Evolutionary conservation across 2,888 invertebrate genomes (phyloP), one percentile per base, ranked within the genome.

Genomic region (Limnephilus auricula): DNA sequence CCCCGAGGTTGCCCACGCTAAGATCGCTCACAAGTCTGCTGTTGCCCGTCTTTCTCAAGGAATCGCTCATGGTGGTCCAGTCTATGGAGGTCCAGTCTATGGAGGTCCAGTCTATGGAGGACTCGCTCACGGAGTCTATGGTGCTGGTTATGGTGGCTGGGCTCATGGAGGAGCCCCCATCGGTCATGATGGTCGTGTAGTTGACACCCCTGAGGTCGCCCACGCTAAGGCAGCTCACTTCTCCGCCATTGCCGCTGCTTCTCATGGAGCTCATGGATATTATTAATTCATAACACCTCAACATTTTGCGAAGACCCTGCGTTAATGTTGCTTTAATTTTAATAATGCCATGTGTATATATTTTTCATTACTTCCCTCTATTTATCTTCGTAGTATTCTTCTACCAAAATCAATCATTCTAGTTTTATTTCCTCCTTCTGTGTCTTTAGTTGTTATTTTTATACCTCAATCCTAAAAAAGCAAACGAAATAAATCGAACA

Each of bases 141-240:
- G 40, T 65, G 89, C 34, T 40, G 79, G 79, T 25, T 89, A 91
- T 85, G 91, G 91, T 37, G 91, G 40, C 30, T 91, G 84, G 45
- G 87, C 45, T 45, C 89, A 45, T 45, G 45, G 45, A 90, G 92
- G 32, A 13, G 92, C 92, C 50, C 92, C 92, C 31, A 18, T 92
- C n/a, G 92, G 91, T 45, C 88, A 91, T 31, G 91, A 92, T 45
- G 92, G 92, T 30, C 92, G 90, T 94, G 96, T 97, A 94, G 95
- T 96, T 93, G 97, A 96, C 94, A 96, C 96, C 89, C 96, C 96
- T 92, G 97, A 97, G 94, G 97, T 97, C 79, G 96, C 96, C 92
- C 96, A 96, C 93, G 97, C 97, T 82, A 96, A 96, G 94, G 96
- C 96, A 91, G 95, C 96, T 88, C 97, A 97, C 94, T 95, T 96